Evolutionary conservation across 2,113 vertebrate genomes (phyloP).

Genomic region (Phalacrocorax pelagicus): DNA sequence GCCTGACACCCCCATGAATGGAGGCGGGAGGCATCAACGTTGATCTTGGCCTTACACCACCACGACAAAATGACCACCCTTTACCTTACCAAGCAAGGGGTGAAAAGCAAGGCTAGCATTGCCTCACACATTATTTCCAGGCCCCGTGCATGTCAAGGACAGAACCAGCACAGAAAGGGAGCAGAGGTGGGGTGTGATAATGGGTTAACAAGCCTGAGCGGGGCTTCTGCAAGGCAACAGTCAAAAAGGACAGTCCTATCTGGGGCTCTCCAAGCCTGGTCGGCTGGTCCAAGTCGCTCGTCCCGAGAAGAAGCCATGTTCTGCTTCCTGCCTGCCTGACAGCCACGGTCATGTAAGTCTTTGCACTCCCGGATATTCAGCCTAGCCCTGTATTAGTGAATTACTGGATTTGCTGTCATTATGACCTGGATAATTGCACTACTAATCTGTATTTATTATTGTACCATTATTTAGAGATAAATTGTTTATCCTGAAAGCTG

Average conservation of each 20-base stretch:
- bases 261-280: background rate
- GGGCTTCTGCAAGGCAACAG: background rate
- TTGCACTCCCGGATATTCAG: background rate
- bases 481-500: background rate
- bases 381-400: background rate
- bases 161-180: background rate
- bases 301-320: background rate
- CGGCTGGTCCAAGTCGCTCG: fast-evolving
- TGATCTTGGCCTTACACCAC: background rate
- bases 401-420: background rate
- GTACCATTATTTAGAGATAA: background rate
- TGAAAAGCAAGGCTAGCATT: background rate
- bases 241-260: background rate
- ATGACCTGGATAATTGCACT: background rate
- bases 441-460: background rate
- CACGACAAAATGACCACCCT: background rate
- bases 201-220: background rate
- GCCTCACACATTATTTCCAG: background rate
- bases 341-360: fast-evolving
- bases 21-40: background rate
- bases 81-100: background rate
- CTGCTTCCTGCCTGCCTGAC: background rate
- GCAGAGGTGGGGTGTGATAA: fast-evolving
- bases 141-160: fast-evolving
- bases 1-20: background rate